Conservation (phyloP, 2,797 vertebrate genomes). For the Aldrovandia affinis region DNA sequence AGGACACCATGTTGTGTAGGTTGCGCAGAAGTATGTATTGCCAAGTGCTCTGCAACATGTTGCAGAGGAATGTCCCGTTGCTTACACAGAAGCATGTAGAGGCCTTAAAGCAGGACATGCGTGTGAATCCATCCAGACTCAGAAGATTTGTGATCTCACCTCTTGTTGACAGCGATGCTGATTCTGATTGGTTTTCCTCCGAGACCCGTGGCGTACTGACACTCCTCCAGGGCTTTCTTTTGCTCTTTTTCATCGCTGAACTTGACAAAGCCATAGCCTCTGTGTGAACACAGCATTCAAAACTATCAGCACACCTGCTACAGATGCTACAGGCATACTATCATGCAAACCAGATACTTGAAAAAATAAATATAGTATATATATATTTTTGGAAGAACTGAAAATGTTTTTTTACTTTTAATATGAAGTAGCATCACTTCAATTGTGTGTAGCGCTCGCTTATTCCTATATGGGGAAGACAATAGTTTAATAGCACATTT, state of each 20-base stretch:
- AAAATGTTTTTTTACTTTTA: conserved; percentile 87
- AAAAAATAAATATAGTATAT: conserved; percentile 73
- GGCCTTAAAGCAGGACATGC: not conserved
- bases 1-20: too few species aligned
- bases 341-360: conserved; percentile 70
- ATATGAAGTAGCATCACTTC: conserved; percentile 88
- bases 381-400: conserved; percentile 83
- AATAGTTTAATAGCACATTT: conserved; percentile 79
- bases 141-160: conserved; percentile 61
- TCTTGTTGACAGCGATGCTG: conserved; percentile 89
- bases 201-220: conserved; percentile 85
- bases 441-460: conserved; percentile 87
- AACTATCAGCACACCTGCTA: conserved; percentile 32
- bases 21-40: too few species aligned
- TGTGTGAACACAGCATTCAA: conserved; percentile 64
- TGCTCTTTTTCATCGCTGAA: conserved; percentile 89
- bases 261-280: conserved; percentile 91
- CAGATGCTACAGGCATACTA: conserved; percentile 44
- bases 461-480: conserved; percentile 87
- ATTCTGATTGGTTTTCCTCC: conserved; percentile 87
- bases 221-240: conserved; percentile 91
- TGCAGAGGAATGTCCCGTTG: too few species aligned
- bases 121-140: not conserved
- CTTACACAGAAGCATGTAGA: too few species aligned
- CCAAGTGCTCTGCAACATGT: too few species aligned